Evolutionary conservation across 2,797 vertebrate species (phyloP).

Genomic region (Cetoscarus ocellatus): DNA sequence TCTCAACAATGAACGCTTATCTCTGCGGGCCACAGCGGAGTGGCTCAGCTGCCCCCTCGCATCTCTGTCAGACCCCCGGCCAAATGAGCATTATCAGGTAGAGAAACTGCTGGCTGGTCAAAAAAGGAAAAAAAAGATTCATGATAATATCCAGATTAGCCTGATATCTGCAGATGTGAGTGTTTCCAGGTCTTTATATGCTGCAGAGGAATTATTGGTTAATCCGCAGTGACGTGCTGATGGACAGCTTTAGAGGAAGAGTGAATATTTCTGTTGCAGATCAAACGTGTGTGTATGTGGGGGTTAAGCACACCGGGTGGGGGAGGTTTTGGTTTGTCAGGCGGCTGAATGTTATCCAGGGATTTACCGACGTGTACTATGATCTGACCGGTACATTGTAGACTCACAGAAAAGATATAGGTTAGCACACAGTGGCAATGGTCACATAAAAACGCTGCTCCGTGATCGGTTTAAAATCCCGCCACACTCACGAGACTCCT

Average conservation of each 20-base stretch:
- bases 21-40: constrained; percentile 58
- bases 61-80: constrained; percentile 44
- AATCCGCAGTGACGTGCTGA: constrained; percentile 52
- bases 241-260: constrained; percentile 46
- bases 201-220: constrained; percentile 63
- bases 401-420: constrained; percentile 41
- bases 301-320: constrained; percentile 4
- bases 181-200: constrained; percentile 56
- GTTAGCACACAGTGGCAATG: constrained; percentile 39
- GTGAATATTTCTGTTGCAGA: constrained; percentile 43
- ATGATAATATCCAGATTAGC: constrained; percentile 65
- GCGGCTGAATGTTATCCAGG: constrained; percentile 59
- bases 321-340: constrained; percentile 48
- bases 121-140: constrained; percentile 37
- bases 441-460: constrained; percentile 25
- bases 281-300: constrained; percentile 27
- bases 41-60: constrained; percentile 41
- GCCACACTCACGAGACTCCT: constrained; percentile 17
- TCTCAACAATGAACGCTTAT: constrained; percentile 74
- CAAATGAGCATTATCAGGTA: constrained; percentile 64
- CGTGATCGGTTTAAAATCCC: constrained; percentile 48
- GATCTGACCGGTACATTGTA: constrained; percentile 61
- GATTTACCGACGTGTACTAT: constrained; percentile 70
- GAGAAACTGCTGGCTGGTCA: constrained; percentile 66
- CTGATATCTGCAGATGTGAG: constrained; percentile 51